Conservation (phyloP, 2,888 invertebrate species). For the Leptinotarsa peninsularis region DNA sequence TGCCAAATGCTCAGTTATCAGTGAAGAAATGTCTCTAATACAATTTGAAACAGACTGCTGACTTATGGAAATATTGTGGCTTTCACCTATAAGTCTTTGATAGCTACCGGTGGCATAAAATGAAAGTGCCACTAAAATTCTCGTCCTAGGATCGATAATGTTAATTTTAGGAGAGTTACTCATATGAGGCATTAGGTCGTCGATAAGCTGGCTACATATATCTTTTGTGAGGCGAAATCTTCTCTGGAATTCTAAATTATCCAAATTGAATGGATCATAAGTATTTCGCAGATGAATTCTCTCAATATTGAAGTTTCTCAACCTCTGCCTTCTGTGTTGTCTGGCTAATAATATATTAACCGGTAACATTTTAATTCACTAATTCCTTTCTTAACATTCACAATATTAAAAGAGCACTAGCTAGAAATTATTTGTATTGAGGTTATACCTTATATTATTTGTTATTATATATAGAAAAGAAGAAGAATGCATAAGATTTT, state of each 20-base stretch:
- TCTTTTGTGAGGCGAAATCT: conserved; percentile 25
- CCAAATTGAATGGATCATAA: conserved; percentile 29
- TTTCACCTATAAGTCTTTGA: conserved; percentile 29
- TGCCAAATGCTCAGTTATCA: conserved; percentile 24
- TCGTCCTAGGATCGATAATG: conserved; percentile 24
- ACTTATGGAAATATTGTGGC: conserved; percentile 25
- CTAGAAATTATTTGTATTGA: too few species aligned
- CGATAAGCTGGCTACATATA: conserved; percentile 7
- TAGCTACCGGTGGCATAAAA: conserved; percentile 34
- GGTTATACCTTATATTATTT: too few species aligned
- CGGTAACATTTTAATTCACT: conserved; percentile 8
- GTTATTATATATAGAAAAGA: background rate
- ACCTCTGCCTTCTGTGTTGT: conserved; percentile 20
- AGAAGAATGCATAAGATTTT: background rate
- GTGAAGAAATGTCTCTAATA: conserved; percentile 20
- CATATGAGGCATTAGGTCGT: conserved; percentile 16
- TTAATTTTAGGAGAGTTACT: conserved; percentile 8
- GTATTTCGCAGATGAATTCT: conserved; percentile 22
- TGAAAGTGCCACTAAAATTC: conserved; percentile 27
- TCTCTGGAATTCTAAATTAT: conserved; percentile 24
- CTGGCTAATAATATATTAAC: conserved; percentile 23
- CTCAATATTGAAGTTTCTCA: conserved; percentile 27
- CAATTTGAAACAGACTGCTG: conserved; percentile 33
- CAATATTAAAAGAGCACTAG: too few species aligned
- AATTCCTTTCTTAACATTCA: too few species aligned